phyloP scores from a whole-genome alignment of 2,113 vertebrate species.

The Rhea pennata region DNA sequence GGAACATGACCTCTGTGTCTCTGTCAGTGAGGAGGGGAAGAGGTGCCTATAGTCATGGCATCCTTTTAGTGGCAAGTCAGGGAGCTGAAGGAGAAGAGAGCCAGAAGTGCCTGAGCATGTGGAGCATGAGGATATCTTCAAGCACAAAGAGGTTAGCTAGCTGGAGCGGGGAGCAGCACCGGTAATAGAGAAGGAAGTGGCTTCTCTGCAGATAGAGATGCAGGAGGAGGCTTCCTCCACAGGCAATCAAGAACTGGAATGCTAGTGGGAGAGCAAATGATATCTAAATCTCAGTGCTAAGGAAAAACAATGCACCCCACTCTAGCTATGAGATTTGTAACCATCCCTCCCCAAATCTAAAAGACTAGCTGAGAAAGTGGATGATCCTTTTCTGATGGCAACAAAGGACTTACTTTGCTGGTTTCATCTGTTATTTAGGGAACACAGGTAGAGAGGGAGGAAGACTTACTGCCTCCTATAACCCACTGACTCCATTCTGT shows the following conservation, averaged over 20 bases:
- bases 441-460: not conserved
- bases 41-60: not conserved
- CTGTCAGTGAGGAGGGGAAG: not conserved
- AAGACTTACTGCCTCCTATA: not conserved
- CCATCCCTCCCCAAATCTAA: not conserved
- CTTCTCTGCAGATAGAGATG: not conserved
- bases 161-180: not conserved
- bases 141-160: not conserved
- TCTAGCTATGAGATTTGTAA: not conserved
- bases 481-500: not conserved
- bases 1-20: not conserved
- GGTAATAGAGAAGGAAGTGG: not conserved
- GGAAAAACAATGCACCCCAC: not conserved
- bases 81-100: not conserved
- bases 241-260: not conserved
- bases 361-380: not conserved
- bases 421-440: not conserved
- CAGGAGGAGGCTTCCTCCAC: not conserved
- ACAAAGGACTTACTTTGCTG: not conserved
- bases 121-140: not conserved
- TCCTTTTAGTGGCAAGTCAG: not conserved
- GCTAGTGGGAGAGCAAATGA: not conserved
- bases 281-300: not conserved
- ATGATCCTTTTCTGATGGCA: not conserved
- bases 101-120: fast-evolving